Base-by-base conservation (phyloP, 1,140 invertebrate genomes). In the Hylyphantes graminicola region DNA sequence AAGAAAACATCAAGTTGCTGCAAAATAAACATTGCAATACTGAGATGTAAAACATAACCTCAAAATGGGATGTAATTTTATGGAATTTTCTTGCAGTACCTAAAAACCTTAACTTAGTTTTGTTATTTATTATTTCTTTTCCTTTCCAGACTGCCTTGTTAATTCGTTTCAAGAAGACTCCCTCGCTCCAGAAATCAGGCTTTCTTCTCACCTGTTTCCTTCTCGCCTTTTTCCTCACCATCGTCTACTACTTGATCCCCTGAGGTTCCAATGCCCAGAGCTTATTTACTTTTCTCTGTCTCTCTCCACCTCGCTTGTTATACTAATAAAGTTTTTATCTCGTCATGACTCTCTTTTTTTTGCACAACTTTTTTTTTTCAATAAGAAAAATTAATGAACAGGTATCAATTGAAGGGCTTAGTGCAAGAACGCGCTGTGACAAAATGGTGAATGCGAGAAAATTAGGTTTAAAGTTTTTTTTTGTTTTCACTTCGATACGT, bases 201-300 rank as follows among this genome's bases (percentile, higher is more conserved):
- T 15, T 76, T 0, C 51, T 76, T 51, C 17, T 76, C 13, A 64
- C 61, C 7, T 50, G 35, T 10, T 9, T 76, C n/a, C 7, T 64
- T 12, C 8, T 76, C 5, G 61, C 59, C 0, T n/a, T 48, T 15
- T 9, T 51, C 15, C 15, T 76, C 48, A 53, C 59, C 74, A 76
- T 76, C 74, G 50, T 76, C 61, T 76, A 76, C 51, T 76, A 76
- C 59, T 19, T 76, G 48, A 50, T 76, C 7, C 74, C 74, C 13
- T 76, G 74, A 76, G 35, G 15, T 51, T 17, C 48, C 48, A 19
- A 11, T 15, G n/a, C 59, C 35, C 59, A 76, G 74, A 76, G 74
- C 74, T 76, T 76, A 76, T 76, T 76, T 76, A 76, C 53, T 19
- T 64, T 64, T 59, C 50, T 63, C 63, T 63, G 3, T 76, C 74